These are phyloP conservation scores for Athetis lepigone DNA, from an alignment of 2,888 invertebrate species.

Conservation along the genomic window DNA sequence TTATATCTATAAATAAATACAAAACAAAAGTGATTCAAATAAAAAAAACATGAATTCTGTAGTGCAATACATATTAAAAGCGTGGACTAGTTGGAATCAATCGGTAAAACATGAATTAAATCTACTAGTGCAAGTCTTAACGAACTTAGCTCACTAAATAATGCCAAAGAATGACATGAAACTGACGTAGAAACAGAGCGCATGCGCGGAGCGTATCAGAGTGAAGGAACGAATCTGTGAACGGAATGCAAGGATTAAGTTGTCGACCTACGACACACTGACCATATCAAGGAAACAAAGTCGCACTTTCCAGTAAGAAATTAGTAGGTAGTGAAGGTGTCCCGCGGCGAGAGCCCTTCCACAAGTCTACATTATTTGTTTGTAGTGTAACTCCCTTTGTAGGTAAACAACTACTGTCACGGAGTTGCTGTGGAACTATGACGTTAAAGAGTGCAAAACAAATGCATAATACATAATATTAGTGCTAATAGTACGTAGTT, in stretches of 20 bases:
- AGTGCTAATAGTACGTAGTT: constrained; percentile 84
- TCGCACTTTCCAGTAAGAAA: constrained; percentile 63
- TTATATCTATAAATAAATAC: constrained; percentile 62
- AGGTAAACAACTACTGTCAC: constrained; percentile 78
- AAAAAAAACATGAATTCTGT: constrained; percentile 71
- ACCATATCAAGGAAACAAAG: constrained; percentile 66
- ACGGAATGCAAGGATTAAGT: constrained; percentile 77
- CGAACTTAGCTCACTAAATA: constrained; percentile 88
- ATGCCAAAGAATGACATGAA: constrained; percentile 88
- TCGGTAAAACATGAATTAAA: constrained; percentile 59
- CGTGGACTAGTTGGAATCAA: constrained; percentile 66
- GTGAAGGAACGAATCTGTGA: constrained; percentile 76
- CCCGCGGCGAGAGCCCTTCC: constrained; percentile 63
- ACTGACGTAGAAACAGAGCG: constrained; percentile 76
- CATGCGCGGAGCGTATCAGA: constrained; percentile 77
- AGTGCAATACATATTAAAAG: constrained; percentile 81
- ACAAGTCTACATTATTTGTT: constrained; percentile 73
- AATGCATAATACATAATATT: constrained; percentile 85
- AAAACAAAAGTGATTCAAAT: constrained; percentile 62
- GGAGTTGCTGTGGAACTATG: constrained; percentile 79
- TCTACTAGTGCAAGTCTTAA: constrained; percentile 74
- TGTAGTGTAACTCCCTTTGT: constrained; percentile 80
- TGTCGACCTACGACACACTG: constrained; percentile 72
- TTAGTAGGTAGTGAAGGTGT: constrained; percentile 35
- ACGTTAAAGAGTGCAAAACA: constrained; percentile 77